A percentile compares a stretch with the other conserved stretches of the same genome.
phyloP scores from a whole-genome alignment of 2,113 vertebrate species.

The human region DNA sequence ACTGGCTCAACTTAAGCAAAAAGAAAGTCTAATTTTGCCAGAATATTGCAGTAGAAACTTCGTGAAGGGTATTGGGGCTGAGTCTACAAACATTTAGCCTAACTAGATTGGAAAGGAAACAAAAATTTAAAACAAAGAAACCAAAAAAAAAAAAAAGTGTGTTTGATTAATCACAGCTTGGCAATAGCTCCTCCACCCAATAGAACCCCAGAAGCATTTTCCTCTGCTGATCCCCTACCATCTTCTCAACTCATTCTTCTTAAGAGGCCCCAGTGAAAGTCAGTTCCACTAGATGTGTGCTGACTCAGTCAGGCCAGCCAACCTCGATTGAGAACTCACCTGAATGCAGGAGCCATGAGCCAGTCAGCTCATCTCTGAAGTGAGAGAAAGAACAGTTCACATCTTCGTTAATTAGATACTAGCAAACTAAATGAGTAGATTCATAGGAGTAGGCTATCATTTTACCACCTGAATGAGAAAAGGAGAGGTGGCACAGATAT shows the following conservation, averaged over 20 bases:
- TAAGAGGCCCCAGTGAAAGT: neutral
- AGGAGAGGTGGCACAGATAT: conserved; percentile 39
- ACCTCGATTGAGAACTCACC: neutral
- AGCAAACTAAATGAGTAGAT: conserved; percentile 72
- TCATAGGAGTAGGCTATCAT: conserved; percentile 63
- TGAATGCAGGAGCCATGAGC: conserved; percentile 6
- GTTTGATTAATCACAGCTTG: neutral
- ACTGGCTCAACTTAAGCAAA: neutral
- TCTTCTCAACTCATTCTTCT: neutral
- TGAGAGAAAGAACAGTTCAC: conserved; percentile 34
- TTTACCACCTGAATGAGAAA: conserved; percentile 70
- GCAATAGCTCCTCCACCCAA: neutral
- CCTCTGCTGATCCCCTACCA: neutral
- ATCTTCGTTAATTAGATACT: conserved; percentile 73
- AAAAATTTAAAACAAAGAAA: neutral
- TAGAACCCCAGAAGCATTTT: neutral
- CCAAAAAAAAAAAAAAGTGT: neutral
- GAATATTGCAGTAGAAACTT: neutral
- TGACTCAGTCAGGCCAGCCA: conserved; percentile 33
- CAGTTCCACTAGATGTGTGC: neutral
- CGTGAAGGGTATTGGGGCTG: neutral
- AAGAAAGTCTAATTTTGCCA: conserved; percentile 28
- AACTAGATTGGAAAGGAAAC: neutral
- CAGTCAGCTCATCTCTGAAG: conserved; percentile 64
- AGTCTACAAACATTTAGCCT: neutral